phyloP scores from a whole-genome alignment of 2,113 vertebrate species.

The Dromiciops gliroides region DNA sequence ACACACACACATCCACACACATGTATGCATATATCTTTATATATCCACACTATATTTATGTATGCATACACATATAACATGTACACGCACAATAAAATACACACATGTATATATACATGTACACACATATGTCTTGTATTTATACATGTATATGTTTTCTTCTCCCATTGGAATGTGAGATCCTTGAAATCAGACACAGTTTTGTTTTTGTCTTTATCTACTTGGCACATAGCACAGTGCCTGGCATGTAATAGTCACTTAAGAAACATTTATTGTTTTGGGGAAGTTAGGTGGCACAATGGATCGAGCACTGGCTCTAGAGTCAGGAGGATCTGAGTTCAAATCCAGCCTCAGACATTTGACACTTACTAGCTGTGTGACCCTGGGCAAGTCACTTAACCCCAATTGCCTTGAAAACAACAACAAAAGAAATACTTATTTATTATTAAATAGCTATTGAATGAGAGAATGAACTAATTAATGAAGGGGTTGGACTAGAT shows the following conservation, averaged over 20 bases:
- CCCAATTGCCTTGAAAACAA: too few species aligned
- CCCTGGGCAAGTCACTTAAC: too few species aligned
- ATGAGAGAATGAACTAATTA: neutral
- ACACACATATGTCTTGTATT: neutral
- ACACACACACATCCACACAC: too few species aligned
- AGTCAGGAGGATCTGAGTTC: too few species aligned
- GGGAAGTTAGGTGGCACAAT: too few species aligned
- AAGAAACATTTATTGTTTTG: neutral
- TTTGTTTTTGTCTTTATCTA: neutral
- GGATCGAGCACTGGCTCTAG: too few species aligned
- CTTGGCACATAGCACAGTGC: neutral
- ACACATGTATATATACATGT: neutral
- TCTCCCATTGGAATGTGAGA: neutral
- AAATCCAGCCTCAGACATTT: too few species aligned
- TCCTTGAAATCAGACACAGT: neutral
- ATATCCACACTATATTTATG: too few species aligned
- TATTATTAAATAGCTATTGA: neutral
- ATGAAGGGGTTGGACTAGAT: neutral
- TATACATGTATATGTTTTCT: neutral
- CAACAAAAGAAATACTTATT: neutral
- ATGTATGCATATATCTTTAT: too few species aligned
- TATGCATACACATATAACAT: neutral
- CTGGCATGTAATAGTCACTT: neutral
- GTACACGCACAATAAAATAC: neutral
- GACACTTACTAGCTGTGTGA: too few species aligned